Evolutionary conservation across 2,888 invertebrate genomes (phyloP), one percentile per base, ranked within the genome.

Genomic region (Kryphioiulus occultus): DNA sequence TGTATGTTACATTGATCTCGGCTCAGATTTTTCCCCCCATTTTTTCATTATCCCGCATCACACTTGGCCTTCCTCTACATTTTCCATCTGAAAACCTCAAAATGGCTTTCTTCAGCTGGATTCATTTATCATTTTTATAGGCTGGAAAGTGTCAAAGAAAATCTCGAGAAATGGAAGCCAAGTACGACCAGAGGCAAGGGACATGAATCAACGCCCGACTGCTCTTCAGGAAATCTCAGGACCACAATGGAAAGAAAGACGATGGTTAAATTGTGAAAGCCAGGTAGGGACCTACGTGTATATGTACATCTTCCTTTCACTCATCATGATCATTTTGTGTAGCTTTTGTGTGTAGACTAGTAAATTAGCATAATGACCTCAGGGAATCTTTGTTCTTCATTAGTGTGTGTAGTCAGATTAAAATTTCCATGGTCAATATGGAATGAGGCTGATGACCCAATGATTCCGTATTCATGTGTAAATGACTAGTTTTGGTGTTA

Each of bases 1-100:
- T 53, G n/a, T 53, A 53, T 53, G 53, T 53, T 53, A 53, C 53
- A 53, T 53, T 53, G 53, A 53, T 53, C 53, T 53, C 53, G 53
- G 53, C 53, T 53, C 53, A 53, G 53, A 53, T 53, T 53, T 53
- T 53, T 53, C 19, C n/a, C 19, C 53, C 53, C n/a, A 53, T 53
- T 53, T 53, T 53, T 53, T 53, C 53, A 53, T 53, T 53, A 53
- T 53, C 53, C 53, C 53, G 12, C 1, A 53, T 53, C 53, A 53
- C 53, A 53, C 53, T 53, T 53, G 53, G 53, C 53, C 53, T 53
- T n/a, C 53, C 53, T 53, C 53, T 53, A 53, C 53, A 53, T 53
- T 53, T 53, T 53, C 53, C 53, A 53, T 53, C 53, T 53, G 53
- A 53, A 53, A 53, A 53, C 53, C 53, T 53, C 53, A 53, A 53